Evolutionary conservation across 2,113 vertebrate species (phyloP), one percentile per base, ranked within the genome.

Genomic region (Glaucidium brasilianum): DNA sequence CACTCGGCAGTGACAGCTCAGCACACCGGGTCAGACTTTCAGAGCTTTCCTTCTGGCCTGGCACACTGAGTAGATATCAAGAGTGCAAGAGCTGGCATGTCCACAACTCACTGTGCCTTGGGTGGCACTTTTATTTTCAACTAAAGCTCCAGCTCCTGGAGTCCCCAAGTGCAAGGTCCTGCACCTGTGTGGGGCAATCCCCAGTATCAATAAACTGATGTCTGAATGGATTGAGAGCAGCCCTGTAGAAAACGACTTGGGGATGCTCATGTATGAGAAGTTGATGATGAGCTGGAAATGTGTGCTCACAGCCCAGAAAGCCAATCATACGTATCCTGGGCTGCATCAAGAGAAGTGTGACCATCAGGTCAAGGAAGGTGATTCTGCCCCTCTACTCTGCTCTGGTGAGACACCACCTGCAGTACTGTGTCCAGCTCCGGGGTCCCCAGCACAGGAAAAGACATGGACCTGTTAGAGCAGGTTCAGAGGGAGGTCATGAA

Each of bases 251-350:
- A 62, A 27, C 43, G 47, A 35, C 53, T 2, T 35, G 25, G 52
- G 49, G 27, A 12, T 5, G 5, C 11, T 15, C 13, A 29, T 35
- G 39, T 39, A 32, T 41, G 47, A 35, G 27, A 55, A 41, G 4
- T 10, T 62, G 29, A 3, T 8, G 5, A 35, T 23, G 62, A 75
- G 21, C 20, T 4, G 3, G 30, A 47, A 55, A 29, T 6, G 11
- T 59, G 37, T 0, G 0, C 50, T 72, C 1, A 1, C 26, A 66
- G 52, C 13, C 37, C 37, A 26, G 52, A 45, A 85, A 13, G 19
- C 3, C 52, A 23, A 15, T 5, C 0, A 0, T 12, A 50, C 0
- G 0, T 12, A 50, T 5, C 53, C 45, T 19, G 20, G 34, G 34
- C n/a, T 74, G 45, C 25, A 47, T 32, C 68, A 37, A 0, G n/a